phyloP scores from a whole-genome alignment of 2,113 vertebrate species.

The Echinops telfairi region DNA sequence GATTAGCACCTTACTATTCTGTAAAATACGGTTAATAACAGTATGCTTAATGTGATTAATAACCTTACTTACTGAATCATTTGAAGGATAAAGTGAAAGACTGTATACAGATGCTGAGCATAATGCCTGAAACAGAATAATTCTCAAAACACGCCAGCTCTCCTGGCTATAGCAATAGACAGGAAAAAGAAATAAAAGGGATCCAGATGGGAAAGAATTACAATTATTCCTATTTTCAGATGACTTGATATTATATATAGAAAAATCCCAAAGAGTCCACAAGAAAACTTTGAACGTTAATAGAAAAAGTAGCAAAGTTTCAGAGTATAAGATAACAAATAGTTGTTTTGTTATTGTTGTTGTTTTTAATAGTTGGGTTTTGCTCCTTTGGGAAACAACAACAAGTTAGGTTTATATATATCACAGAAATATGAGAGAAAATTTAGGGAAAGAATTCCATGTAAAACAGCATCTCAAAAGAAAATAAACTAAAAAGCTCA shows the following conservation, averaged over 20 bases:
- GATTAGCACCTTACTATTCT: not conserved
- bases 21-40: no score
- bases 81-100: constrained; percentile 36
- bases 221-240: not conserved
- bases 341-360: no score
- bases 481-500: no score
- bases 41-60: no score
- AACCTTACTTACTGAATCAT: not conserved
- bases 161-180: not conserved
- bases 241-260: not conserved
- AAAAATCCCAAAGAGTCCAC: not conserved
- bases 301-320: no score
- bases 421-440: not conserved
- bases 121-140: not conserved
- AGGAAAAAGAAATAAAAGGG: not conserved
- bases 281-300: not conserved
- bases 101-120: constrained; percentile 15
- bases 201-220: not conserved
- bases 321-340: no score
- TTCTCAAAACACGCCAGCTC: constrained; percentile 47
- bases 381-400: no score
- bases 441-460: not conserved
- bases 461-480: not conserved
- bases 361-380: no score
- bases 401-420: not conserved